Evolutionary conservation across 2,888 invertebrate species (phyloP).

Genomic region (Synergus itoensis): DNA sequence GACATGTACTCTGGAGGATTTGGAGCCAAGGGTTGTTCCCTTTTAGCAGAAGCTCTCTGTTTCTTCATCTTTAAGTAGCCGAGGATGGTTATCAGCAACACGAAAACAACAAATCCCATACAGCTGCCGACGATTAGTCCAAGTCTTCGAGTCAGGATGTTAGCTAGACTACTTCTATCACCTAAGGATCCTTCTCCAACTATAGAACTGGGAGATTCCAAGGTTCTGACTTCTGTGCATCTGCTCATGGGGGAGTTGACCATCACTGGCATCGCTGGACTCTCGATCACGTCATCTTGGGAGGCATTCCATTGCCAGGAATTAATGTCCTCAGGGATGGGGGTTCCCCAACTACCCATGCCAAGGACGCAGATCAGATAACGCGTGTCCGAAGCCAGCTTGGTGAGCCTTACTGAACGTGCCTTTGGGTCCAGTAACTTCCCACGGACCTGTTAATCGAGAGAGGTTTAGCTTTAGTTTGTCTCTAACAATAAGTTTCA

Average conservation of each 20-base stretch:
- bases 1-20: constrained; percentile 90
- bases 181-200: constrained; percentile 81
- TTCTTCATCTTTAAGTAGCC: constrained; percentile 93
- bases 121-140: constrained; percentile 93
- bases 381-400: constrained; percentile 88
- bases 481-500: not conserved
- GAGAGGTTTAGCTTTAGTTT: constrained; percentile 10
- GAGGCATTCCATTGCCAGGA: constrained; percentile 72
- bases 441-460: constrained; percentile 84
- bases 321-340: constrained; percentile 77
- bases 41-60: constrained; percentile 86
- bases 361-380: constrained; percentile 94
- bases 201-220: constrained; percentile 85
- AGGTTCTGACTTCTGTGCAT: constrained; percentile 88
- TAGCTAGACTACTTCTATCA: constrained; percentile 85
- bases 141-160: constrained; percentile 88
- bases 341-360: constrained; percentile 85
- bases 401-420: constrained; percentile 86
- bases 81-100: constrained; percentile 89
- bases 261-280: constrained; percentile 81
- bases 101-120: constrained; percentile 91
- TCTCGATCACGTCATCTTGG: constrained; percentile 83
- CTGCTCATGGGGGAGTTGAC: constrained; percentile 87
- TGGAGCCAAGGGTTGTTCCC: constrained; percentile 81
- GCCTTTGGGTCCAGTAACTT: constrained; percentile 87